Percentiles rank a stretch among this genome's conserved stretches.
Evolutionary conservation across 2,888 invertebrate species (phyloP).

Genomic region (Acholoe squamosa): DNA sequence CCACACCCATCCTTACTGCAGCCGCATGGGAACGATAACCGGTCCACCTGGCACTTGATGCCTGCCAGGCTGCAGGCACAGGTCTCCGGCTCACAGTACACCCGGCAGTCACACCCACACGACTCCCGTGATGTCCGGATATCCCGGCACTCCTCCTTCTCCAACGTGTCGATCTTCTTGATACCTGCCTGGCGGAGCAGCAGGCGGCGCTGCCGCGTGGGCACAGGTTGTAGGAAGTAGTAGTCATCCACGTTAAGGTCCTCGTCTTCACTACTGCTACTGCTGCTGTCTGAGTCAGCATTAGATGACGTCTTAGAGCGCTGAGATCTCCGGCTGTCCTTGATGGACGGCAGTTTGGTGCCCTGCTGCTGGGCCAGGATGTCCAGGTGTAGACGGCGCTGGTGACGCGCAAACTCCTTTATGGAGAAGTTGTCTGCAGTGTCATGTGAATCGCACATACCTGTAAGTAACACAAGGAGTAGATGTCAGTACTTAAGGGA

Average conservation of each 20-base stretch:
- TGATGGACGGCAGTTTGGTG: conserved; percentile 24
- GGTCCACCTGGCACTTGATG: conserved; percentile 98
- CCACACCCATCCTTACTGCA: conserved; percentile 97
- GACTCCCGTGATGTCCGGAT: conserved; percentile 94
- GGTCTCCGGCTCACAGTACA: conserved; percentile 94
- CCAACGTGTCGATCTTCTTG: conserved; percentile 94
- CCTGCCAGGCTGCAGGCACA: conserved; percentile 97
- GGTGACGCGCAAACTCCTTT: conserved; percentile 94
- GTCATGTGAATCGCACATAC: conserved; percentile 90
- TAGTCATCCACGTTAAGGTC: conserved; percentile 80
- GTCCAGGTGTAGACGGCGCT: conserved; percentile 92
- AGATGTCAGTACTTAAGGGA: too few species aligned
- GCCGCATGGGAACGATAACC: conserved; percentile 97
- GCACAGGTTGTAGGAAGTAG: conserved; percentile 89
- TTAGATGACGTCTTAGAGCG: background rate
- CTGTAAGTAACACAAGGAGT: conserved; percentile 81
- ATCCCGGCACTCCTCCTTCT: conserved; percentile 96
- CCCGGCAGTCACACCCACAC: conserved; percentile 83
- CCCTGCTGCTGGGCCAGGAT: conserved; percentile 88
- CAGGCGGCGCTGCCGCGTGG: conserved; percentile 92
- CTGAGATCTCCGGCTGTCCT: conserved; percentile 84
- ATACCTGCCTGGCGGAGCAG: conserved; percentile 96
- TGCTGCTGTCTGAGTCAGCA: background rate
- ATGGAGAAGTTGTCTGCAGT: conserved; percentile 91
- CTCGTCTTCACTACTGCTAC: conserved; percentile 73